These are phyloP conservation scores for Adrianichthys oophorus DNA, from an alignment of 2,797 vertebrate species.

Conservation along the genomic window DNA sequence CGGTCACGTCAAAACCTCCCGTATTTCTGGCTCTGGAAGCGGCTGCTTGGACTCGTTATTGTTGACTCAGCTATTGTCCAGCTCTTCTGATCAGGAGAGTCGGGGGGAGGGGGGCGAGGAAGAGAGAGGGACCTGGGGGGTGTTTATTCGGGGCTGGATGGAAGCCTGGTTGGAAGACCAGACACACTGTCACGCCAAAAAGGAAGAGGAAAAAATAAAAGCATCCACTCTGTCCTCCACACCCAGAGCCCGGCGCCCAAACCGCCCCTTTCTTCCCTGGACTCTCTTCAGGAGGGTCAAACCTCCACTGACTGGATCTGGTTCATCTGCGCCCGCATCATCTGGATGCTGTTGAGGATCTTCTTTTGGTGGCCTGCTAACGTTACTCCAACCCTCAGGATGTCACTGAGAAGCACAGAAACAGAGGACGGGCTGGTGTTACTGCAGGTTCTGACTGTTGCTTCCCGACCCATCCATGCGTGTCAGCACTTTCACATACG, in stretches of 20 bases:
- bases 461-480: background rate
- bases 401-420: constrained; percentile 84
- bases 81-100: constrained; percentile 44
- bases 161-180: constrained; percentile 60
- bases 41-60: constrained; percentile 26
- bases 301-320: constrained; percentile 99
- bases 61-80: constrained; percentile 25
- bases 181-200: constrained; percentile 55
- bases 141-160: constrained; percentile 35
- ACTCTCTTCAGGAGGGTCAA: constrained; percentile 72
- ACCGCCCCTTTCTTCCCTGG: constrained; percentile 32
- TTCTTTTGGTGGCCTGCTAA: constrained; percentile 99
- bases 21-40: constrained; percentile 43
- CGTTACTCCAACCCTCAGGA: constrained; percentile 95
- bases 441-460: constrained; percentile 10
- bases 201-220: constrained; percentile 31
- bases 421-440: constrained; percentile 29
- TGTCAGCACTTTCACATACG: too few species aligned
- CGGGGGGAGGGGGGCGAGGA: constrained; percentile 32
- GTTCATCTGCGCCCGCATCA: constrained; percentile 99
- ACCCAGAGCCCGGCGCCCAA: constrained; percentile 48
- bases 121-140: constrained; percentile 37
- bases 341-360: constrained; percentile 99
- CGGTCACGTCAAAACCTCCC: constrained; percentile 62
- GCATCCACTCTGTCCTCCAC: constrained; percentile 59